A percentile compares a stretch with the other conserved stretches of the same genome.
phyloP scores from a whole-genome alignment of 2,797 vertebrate species.

The Atherinosoma microstoma region DNA sequence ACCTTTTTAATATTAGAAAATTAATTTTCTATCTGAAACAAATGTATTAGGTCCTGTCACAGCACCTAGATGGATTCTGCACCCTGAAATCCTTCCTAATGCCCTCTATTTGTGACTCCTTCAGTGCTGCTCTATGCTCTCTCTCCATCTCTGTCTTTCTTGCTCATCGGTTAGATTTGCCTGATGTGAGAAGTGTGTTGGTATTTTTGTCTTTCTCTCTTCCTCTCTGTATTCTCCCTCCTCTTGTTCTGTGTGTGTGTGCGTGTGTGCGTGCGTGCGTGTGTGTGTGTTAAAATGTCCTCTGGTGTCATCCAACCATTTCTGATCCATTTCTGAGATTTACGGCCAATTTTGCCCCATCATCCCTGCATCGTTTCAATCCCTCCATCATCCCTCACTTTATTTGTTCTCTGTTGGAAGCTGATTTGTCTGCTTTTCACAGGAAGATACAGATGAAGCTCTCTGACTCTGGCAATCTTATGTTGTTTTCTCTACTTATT shows the following conservation, averaged over 20 bases:
- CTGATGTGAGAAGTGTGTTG: constrained; percentile 20
- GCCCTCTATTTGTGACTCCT: constrained; percentile 54
- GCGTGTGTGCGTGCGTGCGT: too few species aligned
- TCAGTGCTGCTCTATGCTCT: constrained; percentile 26
- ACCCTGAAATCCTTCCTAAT: constrained; percentile 85
- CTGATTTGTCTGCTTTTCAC: constrained; percentile 61
- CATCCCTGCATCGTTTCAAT: constrained; percentile 67
- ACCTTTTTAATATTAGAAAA: constrained; percentile 98
- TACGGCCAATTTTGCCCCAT: constrained; percentile 81
- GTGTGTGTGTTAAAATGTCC: constrained; percentile 71
- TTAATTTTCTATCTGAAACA: constrained; percentile 95
- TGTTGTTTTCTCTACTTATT: constrained; percentile 25
- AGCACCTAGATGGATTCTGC: constrained; percentile 87
- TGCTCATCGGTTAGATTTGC: constrained; percentile 47
- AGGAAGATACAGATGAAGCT: constrained; percentile 53
- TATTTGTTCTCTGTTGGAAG: constrained; percentile 60
- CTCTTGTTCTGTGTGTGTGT: constrained; percentile 50
- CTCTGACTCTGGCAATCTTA: constrained; percentile 33
- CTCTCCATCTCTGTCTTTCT: constrained; percentile 27
- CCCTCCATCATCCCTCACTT: constrained; percentile 61
- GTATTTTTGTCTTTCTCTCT: constrained; percentile 40
- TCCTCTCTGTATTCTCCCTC: constrained; percentile 26
- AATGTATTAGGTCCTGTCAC: constrained; percentile 94
- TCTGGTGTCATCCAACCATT: constrained; percentile 78
- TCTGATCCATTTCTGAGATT: constrained; percentile 80